Conservation (phyloP, 2,888 invertebrate species). For the Peribatodes rhomboidaria region DNA sequence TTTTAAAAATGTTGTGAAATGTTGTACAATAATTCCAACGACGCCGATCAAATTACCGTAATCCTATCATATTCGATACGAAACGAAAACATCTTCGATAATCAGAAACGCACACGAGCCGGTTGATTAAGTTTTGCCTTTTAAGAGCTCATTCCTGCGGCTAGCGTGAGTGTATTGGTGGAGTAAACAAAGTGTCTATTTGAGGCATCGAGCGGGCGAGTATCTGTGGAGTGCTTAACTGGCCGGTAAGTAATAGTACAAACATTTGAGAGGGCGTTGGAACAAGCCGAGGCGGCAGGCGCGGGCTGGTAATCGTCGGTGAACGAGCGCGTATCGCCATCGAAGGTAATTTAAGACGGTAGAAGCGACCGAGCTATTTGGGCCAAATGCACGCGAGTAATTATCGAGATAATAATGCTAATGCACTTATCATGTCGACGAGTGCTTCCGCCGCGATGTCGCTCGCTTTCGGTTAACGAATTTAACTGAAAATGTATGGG, state of each 20-base stretch:
- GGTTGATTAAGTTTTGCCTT: constrained; percentile 71
- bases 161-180: constrained; percentile 59
- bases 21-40: constrained; percentile 30
- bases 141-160: constrained; percentile 67
- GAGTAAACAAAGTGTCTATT: constrained; percentile 69
- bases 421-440: constrained; percentile 85
- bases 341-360: constrained; percentile 78
- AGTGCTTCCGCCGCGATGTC: constrained; percentile 77
- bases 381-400: constrained; percentile 85
- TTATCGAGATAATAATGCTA: constrained; percentile 86
- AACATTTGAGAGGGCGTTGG: constrained; percentile 70
- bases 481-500: constrained; percentile 59
- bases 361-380: constrained; percentile 78
- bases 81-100: constrained; percentile 59
- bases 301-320: constrained; percentile 64
- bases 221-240: constrained; percentile 65
- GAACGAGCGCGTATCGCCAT: constrained; percentile 67
- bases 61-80: constrained; percentile 43
- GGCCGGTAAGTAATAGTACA: constrained; percentile 76
- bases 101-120: constrained; percentile 65
- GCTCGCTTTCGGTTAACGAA: constrained; percentile 57
- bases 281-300: constrained; percentile 50
- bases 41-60: constrained; percentile 33
- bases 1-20: constrained; percentile 29
- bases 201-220: constrained; percentile 58